A percentile compares a stretch with the other conserved stretches of the same genome.
Evolutionary conservation across 2,797 vertebrate genomes (phyloP).

Genomic region (Sebastes dallii): DNA sequence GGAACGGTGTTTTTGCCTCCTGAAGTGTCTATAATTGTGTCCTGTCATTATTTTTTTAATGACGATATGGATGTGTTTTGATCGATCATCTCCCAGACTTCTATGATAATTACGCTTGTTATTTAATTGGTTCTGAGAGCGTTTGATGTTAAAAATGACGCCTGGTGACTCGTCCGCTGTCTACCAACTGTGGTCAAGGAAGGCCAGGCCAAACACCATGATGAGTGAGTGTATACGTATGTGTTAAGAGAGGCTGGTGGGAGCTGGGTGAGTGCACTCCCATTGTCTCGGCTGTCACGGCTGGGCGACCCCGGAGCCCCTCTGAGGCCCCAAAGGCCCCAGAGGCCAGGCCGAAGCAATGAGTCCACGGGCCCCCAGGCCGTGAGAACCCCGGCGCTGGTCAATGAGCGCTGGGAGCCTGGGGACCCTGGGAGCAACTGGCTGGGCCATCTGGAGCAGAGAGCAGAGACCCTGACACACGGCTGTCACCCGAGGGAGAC

Average conservation of each 20-base stretch:
- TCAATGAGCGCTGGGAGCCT: slow-evolving; percentile 73
- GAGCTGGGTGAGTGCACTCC: slow-evolving; percentile 63
- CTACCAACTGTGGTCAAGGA: slow-evolving; percentile 52
- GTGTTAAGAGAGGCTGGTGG: slow-evolving; percentile 59
- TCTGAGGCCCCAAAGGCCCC: slow-evolving; percentile 76
- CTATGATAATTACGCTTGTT: not conserved
- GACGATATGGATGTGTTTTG: slow-evolving; percentile 9
- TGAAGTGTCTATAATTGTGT: slow-evolving; percentile 47
- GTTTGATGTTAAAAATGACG: not conserved
- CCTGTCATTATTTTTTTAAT: slow-evolving; percentile 14
- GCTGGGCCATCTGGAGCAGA: slow-evolving; percentile 79
- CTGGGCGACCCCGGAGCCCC: slow-evolving; percentile 72
- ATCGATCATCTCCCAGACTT: slow-evolving; percentile 2
- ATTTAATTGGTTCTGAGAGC: not conserved
- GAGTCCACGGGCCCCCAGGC: slow-evolving; percentile 74
- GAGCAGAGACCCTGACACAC: slow-evolving; percentile 77
- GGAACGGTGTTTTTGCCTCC: slow-evolving; percentile 38
- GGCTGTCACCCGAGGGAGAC: slow-evolving; percentile 74
- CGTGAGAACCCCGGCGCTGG: slow-evolving; percentile 80
- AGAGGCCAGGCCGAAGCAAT: slow-evolving; percentile 75
- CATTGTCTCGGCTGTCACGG: slow-evolving; percentile 78
- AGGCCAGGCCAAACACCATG: slow-evolving; percentile 45
- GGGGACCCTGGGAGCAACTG: slow-evolving; percentile 72
- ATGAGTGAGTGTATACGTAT: slow-evolving; percentile 45
- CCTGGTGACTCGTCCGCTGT: slow-evolving; percentile 22